Evolutionary conservation across 2,797 vertebrate species (phyloP).

Genomic region (Sebastes matsubarae): DNA sequence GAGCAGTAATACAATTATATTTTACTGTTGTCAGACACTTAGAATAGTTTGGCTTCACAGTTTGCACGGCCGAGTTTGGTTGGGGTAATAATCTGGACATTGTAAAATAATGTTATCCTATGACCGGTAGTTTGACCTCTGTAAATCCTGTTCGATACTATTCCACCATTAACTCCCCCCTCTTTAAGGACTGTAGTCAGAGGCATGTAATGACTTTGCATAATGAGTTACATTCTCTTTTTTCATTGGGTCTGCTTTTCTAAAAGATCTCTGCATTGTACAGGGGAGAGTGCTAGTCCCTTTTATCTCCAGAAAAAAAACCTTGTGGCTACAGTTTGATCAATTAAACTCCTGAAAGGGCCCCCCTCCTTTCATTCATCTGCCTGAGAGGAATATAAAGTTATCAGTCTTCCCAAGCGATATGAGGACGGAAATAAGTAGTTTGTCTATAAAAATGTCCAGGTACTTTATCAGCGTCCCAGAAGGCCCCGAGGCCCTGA

Average conservation of each 20-base stretch:
- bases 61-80: conserved; percentile 40
- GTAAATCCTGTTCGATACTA: conserved; percentile 69
- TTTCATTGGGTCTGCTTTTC: conserved; percentile 75
- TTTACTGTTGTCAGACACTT: conserved; percentile 16
- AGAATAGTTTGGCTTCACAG: conserved; percentile 54
- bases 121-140: conserved; percentile 75
- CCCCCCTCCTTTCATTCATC: conserved; percentile 72
- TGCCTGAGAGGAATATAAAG: conserved; percentile 86
- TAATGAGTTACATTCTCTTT: conserved; percentile 83
- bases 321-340: conserved; percentile 84
- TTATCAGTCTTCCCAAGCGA: conserved; percentile 86
- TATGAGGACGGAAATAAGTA: conserved; percentile 86
- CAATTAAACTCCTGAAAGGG: conserved; percentile 87
- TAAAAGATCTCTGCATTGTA: conserved; percentile 84
- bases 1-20: conserved; percentile 9
- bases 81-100: conserved; percentile 50
- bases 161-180: conserved; percentile 69
- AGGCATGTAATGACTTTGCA: conserved; percentile 81
- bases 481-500: conserved; percentile 77
- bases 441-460: conserved; percentile 89
- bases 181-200: conserved; percentile 74
- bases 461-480: conserved; percentile 87
- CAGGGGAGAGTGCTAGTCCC: conserved; percentile 73
- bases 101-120: conserved; percentile 64
- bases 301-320: conserved; percentile 82